A percentile compares a stretch with the other conserved stretches of the same genome.
These are phyloP conservation scores for Burhinus oedicnemus DNA, from an alignment of 2,113 vertebrate genomes.

Conservation along the genomic window DNA sequence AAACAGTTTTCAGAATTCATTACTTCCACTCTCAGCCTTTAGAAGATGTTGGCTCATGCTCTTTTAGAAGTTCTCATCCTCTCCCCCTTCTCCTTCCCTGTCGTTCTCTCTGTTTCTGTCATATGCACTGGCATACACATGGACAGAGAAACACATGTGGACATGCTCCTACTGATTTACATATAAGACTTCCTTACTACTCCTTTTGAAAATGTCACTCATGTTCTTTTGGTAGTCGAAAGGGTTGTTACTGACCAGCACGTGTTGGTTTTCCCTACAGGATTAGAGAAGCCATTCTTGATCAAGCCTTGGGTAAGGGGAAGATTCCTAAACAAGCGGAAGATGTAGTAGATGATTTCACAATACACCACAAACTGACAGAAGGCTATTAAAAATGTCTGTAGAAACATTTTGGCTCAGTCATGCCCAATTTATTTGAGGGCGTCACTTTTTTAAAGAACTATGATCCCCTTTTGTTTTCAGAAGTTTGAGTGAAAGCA, in stretches of 20 bases:
- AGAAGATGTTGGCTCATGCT: not conserved
- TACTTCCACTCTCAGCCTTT: not conserved
- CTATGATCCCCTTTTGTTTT: not conserved
- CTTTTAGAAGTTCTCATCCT: not conserved
- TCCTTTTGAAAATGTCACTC: not conserved
- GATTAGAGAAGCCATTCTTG: not conserved
- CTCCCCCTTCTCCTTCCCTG: not conserved
- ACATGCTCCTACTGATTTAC: not conserved
- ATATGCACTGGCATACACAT: not conserved
- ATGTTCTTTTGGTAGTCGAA: not conserved
- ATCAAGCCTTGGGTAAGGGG: not conserved
- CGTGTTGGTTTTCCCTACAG: not conserved
- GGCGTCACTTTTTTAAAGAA: not conserved
- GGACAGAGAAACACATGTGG: not conserved
- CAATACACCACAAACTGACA: not conserved
- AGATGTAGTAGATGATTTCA: not conserved
- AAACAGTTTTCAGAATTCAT: not conserved
- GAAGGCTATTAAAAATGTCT: not conserved
- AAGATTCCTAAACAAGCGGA: not conserved
- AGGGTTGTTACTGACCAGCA: not conserved
- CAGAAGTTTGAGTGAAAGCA: not conserved
- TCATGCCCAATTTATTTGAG: not conserved
- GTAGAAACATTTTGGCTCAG: not conserved
- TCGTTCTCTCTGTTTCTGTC: not conserved
- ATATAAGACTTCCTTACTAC: not conserved